Evolutionary conservation across 2,888 invertebrate genomes (phyloP), one percentile per base, ranked within the genome.

Genomic region (Xylota sylvarum): DNA sequence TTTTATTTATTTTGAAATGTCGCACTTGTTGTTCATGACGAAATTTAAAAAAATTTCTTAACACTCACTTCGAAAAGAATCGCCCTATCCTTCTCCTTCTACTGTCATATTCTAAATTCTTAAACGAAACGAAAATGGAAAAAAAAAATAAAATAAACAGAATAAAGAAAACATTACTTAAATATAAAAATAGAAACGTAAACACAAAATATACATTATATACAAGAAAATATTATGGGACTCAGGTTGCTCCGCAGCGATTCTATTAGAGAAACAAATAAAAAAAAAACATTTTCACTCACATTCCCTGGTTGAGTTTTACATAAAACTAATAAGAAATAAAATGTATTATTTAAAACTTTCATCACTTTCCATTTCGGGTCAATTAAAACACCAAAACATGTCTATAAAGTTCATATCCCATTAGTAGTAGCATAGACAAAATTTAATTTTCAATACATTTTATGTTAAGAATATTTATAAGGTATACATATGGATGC

Each of bases 201-300:
- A 67, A 65, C 40, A 65, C 48, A 64, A 32, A 79, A 79, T 52
- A 77, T 56, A 77, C 58, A 60, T 60, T 58, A 78, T 62, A 48
- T 69, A 67, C 48, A 37, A 62, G 10, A 50, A 55, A 72, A 65
- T 58, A 80, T 80, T 67, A 80, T 67, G 80, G 73, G 73, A 80
- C 80, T 80, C 80, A 80, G 80, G 80, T 80, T 80, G 73, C 80
- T 67, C 73, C 80, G 80, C 80, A 80, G 80, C 80, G 65, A 80
- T 80, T 80, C 65, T 79, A 62, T 70, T 77, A 40, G 19, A 77
- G 40, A 77, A 67, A 60, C 14, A 40, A 58, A 23, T 2, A 23
- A 23, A 23, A 23, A 23, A 2, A 23, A 3, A 37, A 58, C 56
- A 52, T 52, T 52, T 50, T 43, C 60, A 78, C 27, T 50, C 37